A percentile compares a stretch with the other conserved stretches of the same genome.
These are phyloP conservation scores for Steinernema feltiae DNA, from an alignment of 1,140 invertebrate species.

Conservation along the genomic window DNA sequence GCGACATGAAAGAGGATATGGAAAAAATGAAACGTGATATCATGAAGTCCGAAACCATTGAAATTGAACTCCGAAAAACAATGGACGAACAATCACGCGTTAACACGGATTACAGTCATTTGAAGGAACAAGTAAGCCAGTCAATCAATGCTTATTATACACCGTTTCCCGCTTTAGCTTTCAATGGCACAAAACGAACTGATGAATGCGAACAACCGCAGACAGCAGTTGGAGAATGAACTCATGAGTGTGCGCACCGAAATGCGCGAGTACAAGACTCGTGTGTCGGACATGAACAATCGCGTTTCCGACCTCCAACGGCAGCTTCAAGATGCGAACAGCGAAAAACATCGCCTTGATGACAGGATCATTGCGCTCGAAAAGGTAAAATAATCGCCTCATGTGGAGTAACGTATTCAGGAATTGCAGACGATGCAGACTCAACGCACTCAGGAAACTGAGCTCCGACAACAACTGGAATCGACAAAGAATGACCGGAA, in stretches of 20 bases:
- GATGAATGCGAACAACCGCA: conserved; percentile 42
- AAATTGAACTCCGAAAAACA: conserved; percentile 46
- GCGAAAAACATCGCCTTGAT: conserved; percentile 53
- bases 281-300: conserved; percentile 47
- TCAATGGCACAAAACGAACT: conserved; percentile 50
- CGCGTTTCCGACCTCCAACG: conserved; percentile 50
- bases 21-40: conserved; percentile 49
- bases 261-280: conserved; percentile 54
- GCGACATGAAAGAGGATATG: conserved; percentile 49
- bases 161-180: conserved; percentile 33
- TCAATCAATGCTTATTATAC: no score
- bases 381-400: conserved; percentile 36
- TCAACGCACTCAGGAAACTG: conserved; percentile 47
- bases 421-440: conserved; percentile 38
- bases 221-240: conserved; percentile 48
- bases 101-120: conserved; percentile 39
- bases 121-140: conserved; percentile 48
- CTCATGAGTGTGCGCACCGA: conserved; percentile 46
- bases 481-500: conserved; percentile 53
- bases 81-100: conserved; percentile 42
- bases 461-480: conserved; percentile 51
- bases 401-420: neutral
- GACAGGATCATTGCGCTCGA: conserved; percentile 49
- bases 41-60: conserved; percentile 45
- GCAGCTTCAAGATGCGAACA: conserved; percentile 51